Evolutionary conservation across 2,797 vertebrate species (phyloP), one percentile per base, ranked within the genome.

Genomic region (Parotocinclus haroldoi): DNA sequence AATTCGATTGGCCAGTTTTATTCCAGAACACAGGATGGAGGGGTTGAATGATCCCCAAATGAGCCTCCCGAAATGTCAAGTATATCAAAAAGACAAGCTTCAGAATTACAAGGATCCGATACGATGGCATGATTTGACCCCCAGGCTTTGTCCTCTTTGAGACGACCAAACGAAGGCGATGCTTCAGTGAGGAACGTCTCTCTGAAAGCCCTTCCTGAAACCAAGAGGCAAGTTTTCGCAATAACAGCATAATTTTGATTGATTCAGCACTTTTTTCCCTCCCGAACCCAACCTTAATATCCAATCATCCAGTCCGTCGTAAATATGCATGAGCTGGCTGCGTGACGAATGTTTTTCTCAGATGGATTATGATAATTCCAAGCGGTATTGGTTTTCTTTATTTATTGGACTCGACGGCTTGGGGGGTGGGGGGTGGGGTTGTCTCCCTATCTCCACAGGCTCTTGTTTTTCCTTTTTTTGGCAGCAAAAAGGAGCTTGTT

Each of bases 251-350:
- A 71, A 65, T 54, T 60, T 19, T 60, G 63, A 71, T 42, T 9
- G 36, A 66, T 66, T 71, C 63, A 49, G 56, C 53, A 45, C 46
- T 63, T 69, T 69, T 17, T 36, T 40, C 16, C n/a, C n/a, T 36
- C 17, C 13, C 39, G 55, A 40, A 19, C 16, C 27, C 19, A 44
- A 59, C 64, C 68, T 71, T 56, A 60, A 48, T 60, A 68, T 64
- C 58, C 52, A 42, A 45, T 52, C 45, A 45, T 54, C 52, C 45
- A 12, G 54, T 12, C 14, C 8, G 36, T 52, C 56, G 68, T 74
- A 14, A 71, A 74, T 77, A 74, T 77, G 45, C 36, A 77, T 71
- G 8, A 51, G 10, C 46, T 42, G 10, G 8, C n/a, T 40, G 52
- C 51, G 46, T 68, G 14, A 55, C 2, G 9, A 18, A 50, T 48